Conservation (phyloP, 2,797 vertebrate genomes). For the Rhabdophis nuchalis region DNA sequence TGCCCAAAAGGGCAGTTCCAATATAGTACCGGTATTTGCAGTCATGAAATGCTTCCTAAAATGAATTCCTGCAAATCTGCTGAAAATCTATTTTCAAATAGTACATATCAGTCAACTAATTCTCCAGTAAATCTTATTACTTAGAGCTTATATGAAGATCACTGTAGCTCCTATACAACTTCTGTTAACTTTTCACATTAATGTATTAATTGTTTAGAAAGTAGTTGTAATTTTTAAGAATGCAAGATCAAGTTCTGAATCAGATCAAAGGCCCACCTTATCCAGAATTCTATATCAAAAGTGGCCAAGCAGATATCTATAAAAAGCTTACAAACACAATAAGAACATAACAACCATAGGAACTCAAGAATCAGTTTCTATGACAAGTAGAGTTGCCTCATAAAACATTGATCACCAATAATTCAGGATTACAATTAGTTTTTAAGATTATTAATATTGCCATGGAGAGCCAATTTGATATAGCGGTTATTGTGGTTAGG, state of each 20-base stretch:
- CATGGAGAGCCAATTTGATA: not conserved
- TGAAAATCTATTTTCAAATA: not conserved
- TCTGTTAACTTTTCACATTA: not conserved
- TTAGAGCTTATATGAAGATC: not conserved
- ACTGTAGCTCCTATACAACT: not conserved
- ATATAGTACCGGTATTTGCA: not conserved
- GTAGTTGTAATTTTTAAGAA: not conserved
- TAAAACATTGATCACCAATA: not conserved
- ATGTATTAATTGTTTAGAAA: not conserved
- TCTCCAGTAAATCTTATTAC: not conserved
- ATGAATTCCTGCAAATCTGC: rapidly evolving
- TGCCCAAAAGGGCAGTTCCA: not conserved
- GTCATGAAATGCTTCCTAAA: not conserved
- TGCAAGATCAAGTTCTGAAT: not conserved
- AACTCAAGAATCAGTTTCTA: not conserved
- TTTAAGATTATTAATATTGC: not conserved
- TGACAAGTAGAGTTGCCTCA: not conserved
- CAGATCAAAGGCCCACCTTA: not conserved
- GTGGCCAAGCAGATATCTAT: not conserved
- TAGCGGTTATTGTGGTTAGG: not conserved
- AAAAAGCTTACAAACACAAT: not conserved
- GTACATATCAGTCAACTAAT: not conserved
- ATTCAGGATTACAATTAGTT: not conserved
- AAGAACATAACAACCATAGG: not conserved
- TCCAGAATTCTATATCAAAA: not conserved